These are phyloP conservation scores for Chrysaora quinquecirrha DNA, from an alignment of 30 jellyfish, hydroid and myxozoan species.

Conservation along the genomic window DNA sequence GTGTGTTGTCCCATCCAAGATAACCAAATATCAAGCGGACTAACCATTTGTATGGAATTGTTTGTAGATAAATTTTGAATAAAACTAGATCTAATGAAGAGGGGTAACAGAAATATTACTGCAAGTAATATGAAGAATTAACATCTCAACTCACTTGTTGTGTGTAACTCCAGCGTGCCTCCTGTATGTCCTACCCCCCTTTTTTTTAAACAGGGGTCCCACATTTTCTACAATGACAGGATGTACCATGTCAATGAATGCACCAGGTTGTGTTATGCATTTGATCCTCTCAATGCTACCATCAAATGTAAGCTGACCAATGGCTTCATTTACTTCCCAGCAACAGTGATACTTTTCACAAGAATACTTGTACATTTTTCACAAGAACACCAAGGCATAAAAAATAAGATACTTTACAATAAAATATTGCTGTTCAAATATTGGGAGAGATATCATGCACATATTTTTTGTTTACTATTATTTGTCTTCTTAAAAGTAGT, in stretches of 20 bases:
- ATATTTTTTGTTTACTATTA: too few species aligned
- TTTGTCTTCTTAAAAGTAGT: too few species aligned
- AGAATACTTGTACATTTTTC: constrained; percentile 24
- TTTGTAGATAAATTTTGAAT: constrained; percentile 7
- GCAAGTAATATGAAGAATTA: background rate
- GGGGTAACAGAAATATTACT: background rate
- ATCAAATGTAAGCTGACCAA: constrained; percentile 17
- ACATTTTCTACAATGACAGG: constrained; percentile 11
- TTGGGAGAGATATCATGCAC: too few species aligned
- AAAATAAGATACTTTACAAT: too few species aligned
- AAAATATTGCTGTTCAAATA: too few species aligned
- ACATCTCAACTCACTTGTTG: constrained; percentile 10
- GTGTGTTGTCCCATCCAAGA: constrained; percentile 33
- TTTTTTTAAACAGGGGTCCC: constrained; percentile 23
- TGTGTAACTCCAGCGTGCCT: constrained; percentile 1
- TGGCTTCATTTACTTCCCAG: constrained; percentile 26
- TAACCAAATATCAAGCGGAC: constrained; percentile 25
- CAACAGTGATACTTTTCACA: constrained; percentile 20
- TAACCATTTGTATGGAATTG: constrained; percentile 42
- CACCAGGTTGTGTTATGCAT: constrained; percentile 16
- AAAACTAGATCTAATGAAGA: background rate
- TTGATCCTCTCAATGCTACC: constrained; percentile 28
- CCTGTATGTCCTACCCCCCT: background rate
- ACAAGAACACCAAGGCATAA: constrained; percentile 36
- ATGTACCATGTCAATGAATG: background rate